A percentile compares a stretch with the other conserved stretches of the same genome.
phyloP scores from a whole-genome alignment of 1,140 invertebrate species.

The Megalopta genalis region DNA sequence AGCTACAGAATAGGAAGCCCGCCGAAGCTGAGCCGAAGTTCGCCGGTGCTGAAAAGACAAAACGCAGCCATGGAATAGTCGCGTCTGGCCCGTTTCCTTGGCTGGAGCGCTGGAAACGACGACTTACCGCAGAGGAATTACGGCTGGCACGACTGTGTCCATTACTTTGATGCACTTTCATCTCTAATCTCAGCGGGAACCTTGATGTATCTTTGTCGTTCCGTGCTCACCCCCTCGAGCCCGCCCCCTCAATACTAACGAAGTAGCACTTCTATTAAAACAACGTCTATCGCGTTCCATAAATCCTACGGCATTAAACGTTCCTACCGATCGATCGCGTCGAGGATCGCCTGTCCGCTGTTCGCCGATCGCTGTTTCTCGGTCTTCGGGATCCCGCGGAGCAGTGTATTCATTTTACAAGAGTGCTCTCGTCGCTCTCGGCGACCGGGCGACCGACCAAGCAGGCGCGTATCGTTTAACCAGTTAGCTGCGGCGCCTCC shows the following conservation, averaged over 20 bases:
- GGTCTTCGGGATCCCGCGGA: too few relatives aligned
- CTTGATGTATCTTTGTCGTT: conserved; percentile 13
- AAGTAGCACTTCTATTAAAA: background rate
- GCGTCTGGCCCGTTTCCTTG: conserved; percentile 30
- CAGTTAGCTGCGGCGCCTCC: too few relatives aligned
- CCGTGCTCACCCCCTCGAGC: background rate
- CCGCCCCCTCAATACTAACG: background rate
- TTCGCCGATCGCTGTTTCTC: too few relatives aligned
- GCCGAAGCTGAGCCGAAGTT: conserved; percentile 15
- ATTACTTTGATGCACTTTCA: conserved; percentile 43
- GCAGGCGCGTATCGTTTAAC: background rate
- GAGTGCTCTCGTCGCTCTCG: background rate
- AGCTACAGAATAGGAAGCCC: conserved; percentile 38
- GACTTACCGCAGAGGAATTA: conserved; percentile 28
- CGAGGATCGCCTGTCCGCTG: too few relatives aligned
- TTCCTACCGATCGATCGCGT: background rate
- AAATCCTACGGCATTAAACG: background rate
- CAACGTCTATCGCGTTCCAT: background rate
- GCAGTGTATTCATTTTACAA: background rate
- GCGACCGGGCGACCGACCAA: background rate
- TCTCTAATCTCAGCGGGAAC: conserved; percentile 34
- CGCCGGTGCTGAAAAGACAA: conserved; percentile 32
- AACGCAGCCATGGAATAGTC: conserved; percentile 26
- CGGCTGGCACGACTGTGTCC: conserved; percentile 20
- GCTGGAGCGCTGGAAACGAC: background rate